Percentiles rank a stretch among this genome's conserved stretches.
Conservation (phyloP, 1,140 invertebrate genomes). For the Lysiphlebus fabarum region DNA sequence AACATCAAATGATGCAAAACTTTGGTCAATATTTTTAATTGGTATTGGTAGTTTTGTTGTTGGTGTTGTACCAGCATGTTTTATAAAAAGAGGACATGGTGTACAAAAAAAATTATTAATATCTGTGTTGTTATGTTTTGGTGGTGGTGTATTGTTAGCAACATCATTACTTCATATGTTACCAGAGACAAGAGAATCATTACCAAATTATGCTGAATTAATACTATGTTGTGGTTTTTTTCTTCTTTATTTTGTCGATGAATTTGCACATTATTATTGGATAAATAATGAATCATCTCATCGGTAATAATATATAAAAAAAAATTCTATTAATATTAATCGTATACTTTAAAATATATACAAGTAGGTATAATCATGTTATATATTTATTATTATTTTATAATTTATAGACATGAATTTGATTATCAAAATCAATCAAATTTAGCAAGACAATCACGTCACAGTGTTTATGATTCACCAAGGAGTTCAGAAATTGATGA, state of each 20-base stretch:
- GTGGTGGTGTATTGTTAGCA: conserved; percentile 79
- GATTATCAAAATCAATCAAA: background rate
- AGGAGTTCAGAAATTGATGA: background rate
- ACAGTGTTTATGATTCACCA: background rate
- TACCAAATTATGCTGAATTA: conserved; percentile 65
- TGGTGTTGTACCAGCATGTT: conserved; percentile 65
- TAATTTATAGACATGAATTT: too few species aligned
- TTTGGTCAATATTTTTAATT: conserved; percentile 66
- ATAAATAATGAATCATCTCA: conserved; percentile 37
- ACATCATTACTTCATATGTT: conserved; percentile 81
- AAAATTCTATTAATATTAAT: too few species aligned
- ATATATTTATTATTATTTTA: too few species aligned
- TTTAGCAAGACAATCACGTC: background rate
- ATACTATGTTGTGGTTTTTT: conserved; percentile 75
- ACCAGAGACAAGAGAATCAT: conserved; percentile 67
- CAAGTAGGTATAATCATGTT: background rate
- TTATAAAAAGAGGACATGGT: conserved; percentile 57
- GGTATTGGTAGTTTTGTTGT: conserved; percentile 66
- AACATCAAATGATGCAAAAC: conserved; percentile 58
- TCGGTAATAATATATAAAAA: too few species aligned
- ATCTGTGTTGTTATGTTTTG: conserved; percentile 73
- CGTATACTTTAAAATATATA: conserved; percentile 17
- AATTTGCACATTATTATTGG: conserved; percentile 66
- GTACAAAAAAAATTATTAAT: conserved; percentile 57
- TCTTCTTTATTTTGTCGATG: conserved; percentile 75